Evolutionary conservation across 2,888 invertebrate species (phyloP), one percentile per base, ranked within the genome.

Genomic region (Euzophera pinguis): DNA sequence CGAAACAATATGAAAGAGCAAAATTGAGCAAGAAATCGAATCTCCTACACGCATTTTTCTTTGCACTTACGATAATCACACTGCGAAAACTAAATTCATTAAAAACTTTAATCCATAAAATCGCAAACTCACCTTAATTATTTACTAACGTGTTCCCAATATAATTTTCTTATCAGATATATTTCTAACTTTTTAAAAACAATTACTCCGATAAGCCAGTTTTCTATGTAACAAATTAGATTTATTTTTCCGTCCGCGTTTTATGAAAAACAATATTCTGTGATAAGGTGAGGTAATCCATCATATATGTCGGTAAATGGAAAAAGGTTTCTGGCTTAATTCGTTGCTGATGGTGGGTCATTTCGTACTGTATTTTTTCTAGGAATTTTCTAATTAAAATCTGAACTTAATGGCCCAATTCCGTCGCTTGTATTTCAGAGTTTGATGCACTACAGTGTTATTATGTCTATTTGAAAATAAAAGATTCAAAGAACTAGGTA

Each of bases 181-280:
- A n/a, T 77, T 75, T 75, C 67, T 67, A 67, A 59, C 65, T 65
- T 63, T 74, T 67, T 61, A 63, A 73, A 75, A 76, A 71, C 75
- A 74, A 73, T 75, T 73, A 70, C 56, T 22, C 39, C 62, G 69
- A 69, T 71, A 72, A 66, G 63, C 57, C 13, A 57, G 53, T 61
- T 45, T 64, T 64, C 69, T 61, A 69, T 64, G 66, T 73, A 77
- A 77, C 73, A 78, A 77, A 78, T 78, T 77, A 75, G 70, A 65
- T 67, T 75, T 79, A 74, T 74, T 65, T 55, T 38, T 38, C 16
- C 13, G 54, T 54, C 55, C 60, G 60, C 64, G 73, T 64, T 73
- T 76, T 69, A 75, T 70, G 72, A 73, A 74, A 79, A 79, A 78
- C 78, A 79, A 78, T 75, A 73, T 74, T 63, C 67, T 57, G 53